A percentile compares a stretch with the other conserved stretches of the same genome.
Conservation (phyloP, 2,113 vertebrate species). For the Carettochelys insculpta region DNA sequence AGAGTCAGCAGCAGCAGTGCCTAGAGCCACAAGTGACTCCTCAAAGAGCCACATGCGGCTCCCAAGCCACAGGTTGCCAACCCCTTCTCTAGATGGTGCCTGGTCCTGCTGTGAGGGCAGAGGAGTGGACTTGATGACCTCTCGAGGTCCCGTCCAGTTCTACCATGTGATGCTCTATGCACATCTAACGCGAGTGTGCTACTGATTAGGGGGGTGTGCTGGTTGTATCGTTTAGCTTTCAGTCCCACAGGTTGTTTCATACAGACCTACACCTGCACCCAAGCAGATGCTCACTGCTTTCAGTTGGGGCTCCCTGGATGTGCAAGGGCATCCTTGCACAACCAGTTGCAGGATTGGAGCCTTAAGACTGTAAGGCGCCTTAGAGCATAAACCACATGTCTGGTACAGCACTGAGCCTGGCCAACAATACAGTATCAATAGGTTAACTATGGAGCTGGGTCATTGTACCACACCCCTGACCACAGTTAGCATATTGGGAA, state of each 20-base stretch:
- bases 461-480: not conserved
- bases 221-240: rapidly evolving
- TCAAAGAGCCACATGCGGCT: too few relatives aligned
- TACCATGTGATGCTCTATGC: not conserved
- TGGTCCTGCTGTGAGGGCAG: too few relatives aligned
- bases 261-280: rapidly evolving
- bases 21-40: too few relatives aligned
- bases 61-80: too few relatives aligned
- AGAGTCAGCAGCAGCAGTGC: too few relatives aligned
- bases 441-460: not conserved
- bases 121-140: too few relatives aligned
- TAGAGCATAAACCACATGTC: not conserved
- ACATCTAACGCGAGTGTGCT: rapidly evolving
- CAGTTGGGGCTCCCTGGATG: not conserved
- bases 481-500: not conserved
- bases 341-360: not conserved
- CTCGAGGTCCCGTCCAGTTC: too few relatives aligned
- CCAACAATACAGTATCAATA: not conserved
- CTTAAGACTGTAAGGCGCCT: not conserved
- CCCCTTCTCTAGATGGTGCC: too few relatives aligned
- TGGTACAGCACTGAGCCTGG: not conserved
- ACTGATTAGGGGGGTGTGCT: not conserved
- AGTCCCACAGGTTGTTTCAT: not conserved
- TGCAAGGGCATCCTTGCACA: not conserved
- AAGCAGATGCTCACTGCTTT: not conserved